These are phyloP conservation scores for Gobionotothen gibberifrons DNA, from an alignment of 2,797 vertebrate genomes.

Conservation along the genomic window DNA sequence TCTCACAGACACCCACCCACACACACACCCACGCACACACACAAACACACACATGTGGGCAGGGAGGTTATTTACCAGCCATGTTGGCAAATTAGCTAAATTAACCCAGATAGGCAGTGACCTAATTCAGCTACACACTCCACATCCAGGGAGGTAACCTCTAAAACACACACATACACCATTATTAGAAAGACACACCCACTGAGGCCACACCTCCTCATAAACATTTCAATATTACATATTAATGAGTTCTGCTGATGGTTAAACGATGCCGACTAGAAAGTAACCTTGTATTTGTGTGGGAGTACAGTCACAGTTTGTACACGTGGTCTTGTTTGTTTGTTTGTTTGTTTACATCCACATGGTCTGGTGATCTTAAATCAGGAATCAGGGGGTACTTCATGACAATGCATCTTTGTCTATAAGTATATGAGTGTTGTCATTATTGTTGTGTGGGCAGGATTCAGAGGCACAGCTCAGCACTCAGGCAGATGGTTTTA, in stretches of 20 bases:
- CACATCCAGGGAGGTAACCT: slow-evolving; percentile 21
- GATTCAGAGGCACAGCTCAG: slow-evolving; percentile 54
- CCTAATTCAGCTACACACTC: slow-evolving; percentile 55
- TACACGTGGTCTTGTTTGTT: slow-evolving; percentile 16
- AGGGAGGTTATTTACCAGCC: slow-evolving; percentile 34
- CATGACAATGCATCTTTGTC: slow-evolving; percentile 21
- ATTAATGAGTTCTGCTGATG: slow-evolving; percentile 4
- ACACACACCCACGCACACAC: slow-evolving; percentile 44
- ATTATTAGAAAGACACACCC: slow-evolving; percentile 28
- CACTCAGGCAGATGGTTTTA: slow-evolving; percentile 78
- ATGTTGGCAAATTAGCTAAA: slow-evolving; percentile 52
- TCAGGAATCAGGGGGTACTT: neutral
- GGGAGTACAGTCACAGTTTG: slow-evolving; percentile 17
- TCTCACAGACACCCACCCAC: slow-evolving; percentile 25
- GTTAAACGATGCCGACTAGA: neutral
- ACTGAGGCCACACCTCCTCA: slow-evolving; percentile 17
- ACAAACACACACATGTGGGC: slow-evolving; percentile 26
- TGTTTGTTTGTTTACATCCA: slow-evolving; percentile 51
- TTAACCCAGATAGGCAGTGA: slow-evolving; percentile 78
- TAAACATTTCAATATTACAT: slow-evolving; percentile 20
- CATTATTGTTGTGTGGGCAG: slow-evolving; percentile 48
- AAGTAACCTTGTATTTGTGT: slow-evolving; percentile 9
- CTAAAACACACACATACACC: slow-evolving; percentile 15
- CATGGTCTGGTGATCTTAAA: slow-evolving; percentile 36
- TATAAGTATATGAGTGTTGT: slow-evolving; percentile 37